Evolutionary conservation across 2,797 vertebrate species (phyloP), one percentile per base, ranked within the genome.

Genomic region (Trematomus bernacchii): DNA sequence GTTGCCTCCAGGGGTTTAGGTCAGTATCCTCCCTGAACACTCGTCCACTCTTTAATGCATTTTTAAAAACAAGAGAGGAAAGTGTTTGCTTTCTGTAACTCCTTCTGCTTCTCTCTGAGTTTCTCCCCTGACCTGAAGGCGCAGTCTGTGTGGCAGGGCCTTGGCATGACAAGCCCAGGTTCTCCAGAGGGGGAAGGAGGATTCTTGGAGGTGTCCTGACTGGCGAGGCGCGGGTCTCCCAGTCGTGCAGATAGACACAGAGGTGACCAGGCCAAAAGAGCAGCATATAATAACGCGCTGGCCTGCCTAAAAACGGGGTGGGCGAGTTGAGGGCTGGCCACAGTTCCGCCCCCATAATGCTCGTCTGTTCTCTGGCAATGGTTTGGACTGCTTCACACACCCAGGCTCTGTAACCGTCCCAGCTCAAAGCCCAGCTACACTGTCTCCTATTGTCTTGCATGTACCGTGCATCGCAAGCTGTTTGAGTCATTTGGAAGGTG

Each of bases 81-180:
- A 97, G 96, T 91, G 94, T 95, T 91, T 98, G 96, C 97, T 98
- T 98, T 99, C 97, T 99, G 97, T 99, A 99, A 99, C 97, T 96
- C 8, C 94, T 94, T 96, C 89, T 96, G 96, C 96, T 94, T 98
- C 97, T 98, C 96, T 97, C 96, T 96, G 97, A 98, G 97, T 98
- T 96, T 96, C 95, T 97, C 97, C 97, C 96, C 91, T 87, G 91
- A 96, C 96, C 96, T 96, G 95, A 95, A 98, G 98, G 98, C 97
- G 97, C 97, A 95, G 97, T 97, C 97, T 97, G 95, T 97, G 94
- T 97, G 98, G 98, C 98, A 98, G 97, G 98, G 97, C 97, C 97
- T 99, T 98, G 98, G 98, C 98, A 99, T 99, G 98, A 99, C 97
- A 91, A 97, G 96, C 97, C 97, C 96, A 97, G 97, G 97, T 98